These are phyloP conservation scores for Hyperopisus bebe DNA, from an alignment of 2,113 vertebrate genomes.

Conservation along the genomic window DNA sequence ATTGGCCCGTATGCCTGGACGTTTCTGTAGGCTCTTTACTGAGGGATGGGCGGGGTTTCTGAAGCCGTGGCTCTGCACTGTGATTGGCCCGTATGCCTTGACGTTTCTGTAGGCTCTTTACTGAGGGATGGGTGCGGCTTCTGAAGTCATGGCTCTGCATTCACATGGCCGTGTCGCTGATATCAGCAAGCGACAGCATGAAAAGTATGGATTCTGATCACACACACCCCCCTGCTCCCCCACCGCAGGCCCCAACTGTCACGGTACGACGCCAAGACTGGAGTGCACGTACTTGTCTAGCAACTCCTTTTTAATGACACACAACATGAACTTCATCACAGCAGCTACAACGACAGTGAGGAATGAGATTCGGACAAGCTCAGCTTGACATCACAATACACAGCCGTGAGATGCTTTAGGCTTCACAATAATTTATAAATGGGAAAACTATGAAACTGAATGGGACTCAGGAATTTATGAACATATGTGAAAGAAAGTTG, in stretches of 20 bases:
- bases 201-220: neutral
- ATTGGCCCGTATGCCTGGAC: no score
- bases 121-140: no score
- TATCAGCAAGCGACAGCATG: neutral
- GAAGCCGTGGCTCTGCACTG: neutral
- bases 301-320: neutral
- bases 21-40: neutral
- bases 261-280: neutral
- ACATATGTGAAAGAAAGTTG: conserved; percentile 56
- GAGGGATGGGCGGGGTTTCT: neutral
- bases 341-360: conserved; percentile 48
- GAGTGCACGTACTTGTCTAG: neutral
- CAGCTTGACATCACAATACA: conserved; percentile 65
- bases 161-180: neutral
- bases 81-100: no score
- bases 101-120: no score
- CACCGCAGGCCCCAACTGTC: no score
- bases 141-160: no score
- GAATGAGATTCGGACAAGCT: conserved; percentile 63
- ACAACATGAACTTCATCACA: conserved; percentile 15
- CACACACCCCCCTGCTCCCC: neutral
- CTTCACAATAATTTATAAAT: conserved; percentile 78
- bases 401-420: conserved; percentile 65
- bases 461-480: neutral
- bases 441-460: neutral